Percentiles rank a stretch among this genome's conserved stretches.
Evolutionary conservation across 23 tunicate genomes (phyloP).

Genomic region (Phallusia fumigata): DNA sequence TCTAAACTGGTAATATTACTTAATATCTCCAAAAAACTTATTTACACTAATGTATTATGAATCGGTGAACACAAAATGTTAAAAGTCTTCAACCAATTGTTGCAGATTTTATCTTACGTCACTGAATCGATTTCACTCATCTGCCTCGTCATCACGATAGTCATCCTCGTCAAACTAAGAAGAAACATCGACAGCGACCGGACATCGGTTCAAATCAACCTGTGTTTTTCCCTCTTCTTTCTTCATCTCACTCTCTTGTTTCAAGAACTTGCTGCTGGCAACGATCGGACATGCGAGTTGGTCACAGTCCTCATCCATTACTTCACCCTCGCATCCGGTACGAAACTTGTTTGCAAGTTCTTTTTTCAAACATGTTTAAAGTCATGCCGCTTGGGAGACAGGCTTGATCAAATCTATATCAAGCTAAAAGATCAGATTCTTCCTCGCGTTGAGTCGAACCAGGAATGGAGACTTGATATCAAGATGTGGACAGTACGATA

Average conservation of each 20-base stretch:
- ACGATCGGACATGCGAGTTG: constrained; percentile 51
- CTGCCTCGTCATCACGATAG: constrained; percentile 32
- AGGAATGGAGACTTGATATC: too few species aligned
- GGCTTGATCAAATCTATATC: too few species aligned
- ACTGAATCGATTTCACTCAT: constrained; percentile 32
- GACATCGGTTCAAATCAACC: constrained; percentile 52
- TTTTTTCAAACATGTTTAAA: too few species aligned
- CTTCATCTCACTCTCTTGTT: constrained; percentile 44
- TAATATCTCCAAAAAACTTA: too few species aligned
- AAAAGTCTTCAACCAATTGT: background rate
- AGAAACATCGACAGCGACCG: constrained; percentile 49
- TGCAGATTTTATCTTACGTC: constrained; percentile 48
- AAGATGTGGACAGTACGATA: too few species aligned
- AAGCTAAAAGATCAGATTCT: too few species aligned
- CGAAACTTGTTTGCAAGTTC: too few species aligned
- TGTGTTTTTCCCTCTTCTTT: constrained; percentile 33
- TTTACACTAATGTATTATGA: too few species aligned
- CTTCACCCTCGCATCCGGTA: constrained; percentile 59
- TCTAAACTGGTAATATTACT: too few species aligned
- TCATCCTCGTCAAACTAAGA: constrained; percentile 31
- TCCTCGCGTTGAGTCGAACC: too few species aligned
- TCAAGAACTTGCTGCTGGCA: constrained; percentile 36
- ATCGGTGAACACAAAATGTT: too few species aligned
- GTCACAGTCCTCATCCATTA: constrained; percentile 47
- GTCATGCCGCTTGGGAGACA: too few species aligned